Evolutionary conservation across 2,888 invertebrate species (phyloP).

Genomic region (Tenthredo mesomela): DNA sequence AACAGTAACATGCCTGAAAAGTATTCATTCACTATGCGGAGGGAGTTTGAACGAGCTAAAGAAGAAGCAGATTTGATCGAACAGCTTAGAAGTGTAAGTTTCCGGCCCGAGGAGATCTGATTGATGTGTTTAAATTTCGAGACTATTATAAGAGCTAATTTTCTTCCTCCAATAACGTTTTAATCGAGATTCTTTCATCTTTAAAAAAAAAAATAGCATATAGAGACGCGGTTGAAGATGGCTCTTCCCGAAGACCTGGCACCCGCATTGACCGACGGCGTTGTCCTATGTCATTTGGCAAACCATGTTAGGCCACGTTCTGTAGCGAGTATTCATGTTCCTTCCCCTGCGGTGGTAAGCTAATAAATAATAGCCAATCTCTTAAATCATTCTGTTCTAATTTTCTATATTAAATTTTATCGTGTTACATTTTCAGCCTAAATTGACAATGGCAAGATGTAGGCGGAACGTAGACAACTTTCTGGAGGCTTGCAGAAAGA

Average conservation of each 20-base stretch:
- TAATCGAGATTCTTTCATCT: constrained; percentile 52
- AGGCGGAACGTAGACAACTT: constrained; percentile 97
- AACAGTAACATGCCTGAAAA: constrained; percentile 87
- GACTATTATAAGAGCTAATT: neutral
- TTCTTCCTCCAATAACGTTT: neutral
- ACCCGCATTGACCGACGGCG: constrained; percentile 93
- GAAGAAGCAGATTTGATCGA: constrained; percentile 93
- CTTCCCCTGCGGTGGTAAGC: constrained; percentile 93
- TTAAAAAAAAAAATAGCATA: constrained; percentile 83
- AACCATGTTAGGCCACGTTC: constrained; percentile 95
- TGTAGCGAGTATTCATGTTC: constrained; percentile 96
- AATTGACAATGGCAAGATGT: constrained; percentile 96
- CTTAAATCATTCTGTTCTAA: neutral
- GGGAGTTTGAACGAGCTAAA: constrained; percentile 94
- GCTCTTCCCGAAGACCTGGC: constrained; percentile 92
- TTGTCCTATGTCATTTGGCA: constrained; percentile 95
- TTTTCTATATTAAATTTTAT: neutral
- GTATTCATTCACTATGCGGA: constrained; percentile 94
- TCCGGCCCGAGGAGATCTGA: neutral
- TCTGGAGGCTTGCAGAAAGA: constrained; percentile 94
- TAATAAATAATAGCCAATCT: constrained; percentile 1
- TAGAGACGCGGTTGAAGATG: constrained; percentile 94
- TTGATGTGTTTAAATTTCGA: neutral
- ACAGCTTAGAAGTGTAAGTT: constrained; percentile 89
- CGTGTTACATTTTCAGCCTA: constrained; percentile 83